phyloP scores from a whole-genome alignment of 35 echinoderm and acorn worm species.

The Heliocidaris erythrogramma region DNA sequence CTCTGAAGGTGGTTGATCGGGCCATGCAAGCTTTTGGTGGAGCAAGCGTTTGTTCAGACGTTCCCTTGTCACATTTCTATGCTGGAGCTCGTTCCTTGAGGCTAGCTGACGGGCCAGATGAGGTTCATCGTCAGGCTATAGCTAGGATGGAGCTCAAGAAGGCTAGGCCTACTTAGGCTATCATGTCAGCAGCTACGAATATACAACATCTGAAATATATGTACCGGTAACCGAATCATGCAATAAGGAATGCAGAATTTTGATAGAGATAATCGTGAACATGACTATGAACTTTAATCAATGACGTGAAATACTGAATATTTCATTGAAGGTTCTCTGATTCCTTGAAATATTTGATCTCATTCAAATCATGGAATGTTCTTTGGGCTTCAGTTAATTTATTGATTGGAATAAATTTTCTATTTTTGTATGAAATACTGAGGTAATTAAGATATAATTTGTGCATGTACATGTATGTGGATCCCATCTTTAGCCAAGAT shows the following conservation, averaged over 20 bases:
- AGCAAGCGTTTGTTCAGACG: constrained; percentile 74
- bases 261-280: not conserved
- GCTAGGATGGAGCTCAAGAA: constrained; percentile 92
- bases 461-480: too few relatives aligned
- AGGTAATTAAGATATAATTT: too few relatives aligned
- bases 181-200: not conserved
- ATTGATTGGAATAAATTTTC: not conserved
- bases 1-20: constrained; percentile 77
- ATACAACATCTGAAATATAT: not conserved
- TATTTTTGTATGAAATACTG: too few relatives aligned
- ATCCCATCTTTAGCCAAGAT: too few relatives aligned
- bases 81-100: constrained; percentile 74
- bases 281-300: not conserved
- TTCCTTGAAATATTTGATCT: too few relatives aligned
- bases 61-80: constrained; percentile 73
- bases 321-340: not conserved
- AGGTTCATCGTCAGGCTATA: constrained; percentile 78
- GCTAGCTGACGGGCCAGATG: constrained; percentile 96
- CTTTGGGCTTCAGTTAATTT: not conserved
- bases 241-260: not conserved
- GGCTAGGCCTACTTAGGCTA: not conserved
- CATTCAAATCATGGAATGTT: not conserved
- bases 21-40: constrained; percentile 92
- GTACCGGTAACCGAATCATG: not conserved
- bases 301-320: not conserved